Base-by-base conservation (phyloP, 2,888 invertebrate genomes). In the Nomada fucata region DNA sequence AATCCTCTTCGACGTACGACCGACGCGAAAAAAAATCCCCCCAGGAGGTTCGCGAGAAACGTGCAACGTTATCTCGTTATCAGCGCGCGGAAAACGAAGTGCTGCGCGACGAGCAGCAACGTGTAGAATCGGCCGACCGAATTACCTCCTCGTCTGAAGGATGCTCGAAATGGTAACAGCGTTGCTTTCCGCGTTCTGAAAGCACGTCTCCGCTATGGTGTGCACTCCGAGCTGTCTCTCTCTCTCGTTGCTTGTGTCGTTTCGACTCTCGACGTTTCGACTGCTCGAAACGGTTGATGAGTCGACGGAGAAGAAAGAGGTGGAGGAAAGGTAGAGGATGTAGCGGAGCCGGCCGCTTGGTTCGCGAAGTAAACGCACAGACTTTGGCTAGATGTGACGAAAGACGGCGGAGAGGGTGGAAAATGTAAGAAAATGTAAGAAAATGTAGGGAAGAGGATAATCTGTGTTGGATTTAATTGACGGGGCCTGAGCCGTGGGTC, bases 121-220 rank as follows among this genome's bases (percentile, higher is more conserved):
- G 52, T 15, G 36, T 61, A 53, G 76, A 76, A 79, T 75, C 57
- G 68, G 64, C 68, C 76, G 75, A 75, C 79, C 79, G 82, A 82
- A 82, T 82, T 79, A 79, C 79, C 64, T 44, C n/a, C 65, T 44
- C n/a, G 29, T 29, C 47, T 65, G 71, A 80, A 79, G 80, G 65
- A 64, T 82, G 59, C 76, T 80, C 69, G 69, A 76, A 76, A 76
- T 67, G 76, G 57, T 67, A 68, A 71, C 67, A 55, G 81, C 84
- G 65, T 76, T 72, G 76, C 84, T 84, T 84, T 86, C 79, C 86
- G 82, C 79, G 77, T 86, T 86, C 76, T 82, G 69, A 79, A 82
- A 82, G 79, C 72, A 70, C 82, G 55, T 47, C 64, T 65, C 69
- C 61, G 57, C 71, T 29, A 23, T 20, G 20, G 57, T 20, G 15